Evolutionary conservation across 2,888 invertebrate genomes (phyloP).

Genomic region (Caenorhabditis sp.): DNA sequence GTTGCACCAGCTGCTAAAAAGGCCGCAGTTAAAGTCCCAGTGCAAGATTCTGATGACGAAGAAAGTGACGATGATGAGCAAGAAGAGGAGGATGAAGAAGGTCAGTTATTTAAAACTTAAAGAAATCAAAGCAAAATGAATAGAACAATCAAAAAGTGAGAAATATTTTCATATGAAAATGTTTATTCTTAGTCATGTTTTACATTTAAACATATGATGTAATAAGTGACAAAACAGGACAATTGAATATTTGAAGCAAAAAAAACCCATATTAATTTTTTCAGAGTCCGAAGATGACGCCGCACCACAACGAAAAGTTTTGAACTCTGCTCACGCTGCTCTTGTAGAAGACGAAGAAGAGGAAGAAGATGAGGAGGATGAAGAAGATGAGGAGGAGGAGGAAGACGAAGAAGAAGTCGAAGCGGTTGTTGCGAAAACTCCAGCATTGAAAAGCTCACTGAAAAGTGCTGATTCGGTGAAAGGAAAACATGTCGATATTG

Average conservation of each 20-base stretch:
- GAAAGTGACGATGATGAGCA: slow-evolving; percentile 36
- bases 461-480: slow-evolving; percentile 38
- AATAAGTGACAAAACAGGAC: no score
- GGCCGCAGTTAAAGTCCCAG: not conserved
- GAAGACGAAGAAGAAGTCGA: slow-evolving; percentile 51
- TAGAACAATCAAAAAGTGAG: no score
- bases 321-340: slow-evolving; percentile 21
- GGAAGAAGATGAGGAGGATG: slow-evolving; percentile 47
- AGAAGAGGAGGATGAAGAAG: slow-evolving; percentile 13
- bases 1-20: slow-evolving; percentile 16
- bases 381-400: slow-evolving; percentile 43
- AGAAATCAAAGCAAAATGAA: not conserved
- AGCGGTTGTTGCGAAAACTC: slow-evolving; percentile 35
- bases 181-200: not conserved
- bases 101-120: not conserved
- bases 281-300: not conserved
- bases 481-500: slow-evolving; percentile 51
- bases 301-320: slow-evolving; percentile 1
- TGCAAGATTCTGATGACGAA: slow-evolving; percentile 13
- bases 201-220: no score
- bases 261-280: not conserved
- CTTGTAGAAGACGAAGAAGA: slow-evolving; percentile 44
- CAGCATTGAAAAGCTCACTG: slow-evolving; percentile 39
- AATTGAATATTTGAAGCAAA: no score
- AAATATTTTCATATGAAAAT: not conserved